Percentiles rank a stretch among this genome's conserved stretches.
Conservation (phyloP, 2,888 invertebrate species). For the Apantesis nais region DNA sequence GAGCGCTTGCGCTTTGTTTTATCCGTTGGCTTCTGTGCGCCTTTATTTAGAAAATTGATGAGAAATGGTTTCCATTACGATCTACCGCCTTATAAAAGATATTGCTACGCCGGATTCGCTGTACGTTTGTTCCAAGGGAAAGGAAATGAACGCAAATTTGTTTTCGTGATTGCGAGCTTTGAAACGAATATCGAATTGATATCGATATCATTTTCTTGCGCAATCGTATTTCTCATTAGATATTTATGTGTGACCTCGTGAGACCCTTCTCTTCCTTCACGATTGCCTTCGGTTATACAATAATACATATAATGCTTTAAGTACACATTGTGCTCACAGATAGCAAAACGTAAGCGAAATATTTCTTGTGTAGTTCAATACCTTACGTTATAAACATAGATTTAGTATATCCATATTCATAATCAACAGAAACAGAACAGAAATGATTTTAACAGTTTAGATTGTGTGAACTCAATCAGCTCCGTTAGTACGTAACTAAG, state of each 20-base stretch:
- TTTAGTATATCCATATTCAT: background rate
- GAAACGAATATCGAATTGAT: slow-evolving; percentile 79
- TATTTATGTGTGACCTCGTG: slow-evolving; percentile 77
- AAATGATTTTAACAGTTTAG: slow-evolving; percentile 9
- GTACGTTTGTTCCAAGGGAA: slow-evolving; percentile 70
- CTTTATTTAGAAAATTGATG: slow-evolving; percentile 86
- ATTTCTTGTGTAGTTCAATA: background rate
- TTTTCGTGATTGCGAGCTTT: slow-evolving; percentile 82
- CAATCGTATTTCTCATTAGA: slow-evolving; percentile 78
- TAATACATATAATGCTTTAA: slow-evolving; percentile 30
- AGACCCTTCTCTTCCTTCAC: slow-evolving; percentile 66
- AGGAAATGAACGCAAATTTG: slow-evolving; percentile 85
- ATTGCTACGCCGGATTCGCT: slow-evolving; percentile 70
- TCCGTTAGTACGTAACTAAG: slow-evolving; percentile 29
- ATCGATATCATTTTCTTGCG: slow-evolving; percentile 79
- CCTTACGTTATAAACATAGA: slow-evolving; percentile 11
- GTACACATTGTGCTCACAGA: slow-evolving; percentile 24
- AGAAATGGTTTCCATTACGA: slow-evolving; percentile 85
- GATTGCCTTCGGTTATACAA: slow-evolving; percentile 50
- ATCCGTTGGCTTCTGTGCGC: slow-evolving; percentile 84
- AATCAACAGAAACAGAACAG: background rate
- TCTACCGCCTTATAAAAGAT: slow-evolving; percentile 80
- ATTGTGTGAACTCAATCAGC: slow-evolving; percentile 29
- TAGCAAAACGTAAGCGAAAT: slow-evolving; percentile 17
- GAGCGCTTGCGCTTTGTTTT: slow-evolving; percentile 83